These are phyloP conservation scores for Picathartes gymnocephalus DNA, from an alignment of 2,113 vertebrate genomes.

Conservation along the genomic window DNA sequence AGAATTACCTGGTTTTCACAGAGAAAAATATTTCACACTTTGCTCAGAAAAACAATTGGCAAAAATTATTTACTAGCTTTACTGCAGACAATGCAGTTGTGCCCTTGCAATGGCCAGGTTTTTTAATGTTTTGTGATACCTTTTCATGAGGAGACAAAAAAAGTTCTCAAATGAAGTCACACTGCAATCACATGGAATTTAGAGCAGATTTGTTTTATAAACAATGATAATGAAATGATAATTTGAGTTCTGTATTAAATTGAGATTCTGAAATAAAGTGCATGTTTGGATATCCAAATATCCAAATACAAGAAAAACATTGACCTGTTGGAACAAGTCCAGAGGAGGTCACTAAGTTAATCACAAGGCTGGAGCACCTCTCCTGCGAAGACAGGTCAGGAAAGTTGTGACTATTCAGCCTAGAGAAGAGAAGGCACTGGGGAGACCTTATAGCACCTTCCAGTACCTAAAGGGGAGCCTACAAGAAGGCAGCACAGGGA, in stretches of 20 bases:
- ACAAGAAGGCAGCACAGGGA: background rate
- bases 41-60: background rate
- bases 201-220: background rate
- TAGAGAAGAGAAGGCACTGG: background rate
- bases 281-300: background rate
- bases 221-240: background rate
- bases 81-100: background rate
- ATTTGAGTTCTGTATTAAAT: background rate
- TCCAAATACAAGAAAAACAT: background rate
- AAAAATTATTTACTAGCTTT: background rate
- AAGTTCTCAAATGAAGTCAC: background rate
- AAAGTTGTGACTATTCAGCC: background rate
- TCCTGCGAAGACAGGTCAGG: background rate
- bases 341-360: background rate
- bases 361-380: background rate
- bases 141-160: background rate
- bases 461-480: background rate
- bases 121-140: background rate
- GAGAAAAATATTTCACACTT: background rate
- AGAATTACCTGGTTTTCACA: background rate
- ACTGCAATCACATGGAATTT: background rate
- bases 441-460: background rate
- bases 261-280: background rate
- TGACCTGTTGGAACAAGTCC: background rate
- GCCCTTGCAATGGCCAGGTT: background rate